These are phyloP conservation scores for Gavia stellata DNA, from an alignment of 2,113 vertebrate species.

Conservation along the genomic window DNA sequence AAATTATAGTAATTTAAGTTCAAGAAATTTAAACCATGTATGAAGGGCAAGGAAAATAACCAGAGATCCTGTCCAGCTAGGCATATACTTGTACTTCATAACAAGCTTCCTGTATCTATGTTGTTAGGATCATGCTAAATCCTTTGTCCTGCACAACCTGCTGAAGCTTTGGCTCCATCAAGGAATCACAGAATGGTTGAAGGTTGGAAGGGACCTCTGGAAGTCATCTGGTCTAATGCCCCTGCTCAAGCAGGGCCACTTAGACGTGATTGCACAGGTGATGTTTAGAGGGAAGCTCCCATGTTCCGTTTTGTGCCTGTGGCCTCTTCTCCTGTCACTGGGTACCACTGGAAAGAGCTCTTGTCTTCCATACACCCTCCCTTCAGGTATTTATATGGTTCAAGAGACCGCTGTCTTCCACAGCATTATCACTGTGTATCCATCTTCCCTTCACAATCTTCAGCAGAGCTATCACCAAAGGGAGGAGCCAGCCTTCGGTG, in stretches of 20 bases:
- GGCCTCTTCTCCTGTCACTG: background rate
- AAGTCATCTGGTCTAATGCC: background rate
- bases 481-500: background rate
- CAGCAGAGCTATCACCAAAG: background rate
- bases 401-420: background rate
- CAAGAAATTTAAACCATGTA: background rate
- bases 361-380: background rate
- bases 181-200: background rate
- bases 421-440: background rate
- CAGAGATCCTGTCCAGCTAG: background rate
- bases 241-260: background rate
- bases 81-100: background rate
- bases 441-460: background rate
- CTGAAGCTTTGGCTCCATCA: background rate
- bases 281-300: background rate
- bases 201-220: background rate
- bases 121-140: background rate
- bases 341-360: background rate
- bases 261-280: background rate
- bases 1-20: background rate
- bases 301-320: background rate
- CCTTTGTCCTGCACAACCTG: background rate
- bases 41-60: background rate
- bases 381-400: background rate
- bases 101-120: background rate